phyloP scores from a whole-genome alignment of 2,113 vertebrate species.

The Varanus komodoensis region DNA sequence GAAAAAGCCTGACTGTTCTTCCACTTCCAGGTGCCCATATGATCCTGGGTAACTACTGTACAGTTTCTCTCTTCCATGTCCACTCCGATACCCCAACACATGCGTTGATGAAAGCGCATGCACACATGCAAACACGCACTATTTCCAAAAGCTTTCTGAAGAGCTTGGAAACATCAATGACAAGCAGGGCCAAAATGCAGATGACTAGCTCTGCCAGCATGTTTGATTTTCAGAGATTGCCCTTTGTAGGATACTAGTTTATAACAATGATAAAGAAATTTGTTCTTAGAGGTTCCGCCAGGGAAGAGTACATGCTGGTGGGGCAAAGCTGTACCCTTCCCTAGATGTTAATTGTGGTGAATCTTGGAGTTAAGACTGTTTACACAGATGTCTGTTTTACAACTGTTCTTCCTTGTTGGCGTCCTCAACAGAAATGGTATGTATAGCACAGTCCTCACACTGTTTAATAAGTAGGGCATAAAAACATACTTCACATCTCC shows the following conservation, averaged over 20 bases:
- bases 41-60: neutral
- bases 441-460: too few relatives aligned
- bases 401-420: neutral
- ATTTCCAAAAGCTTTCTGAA: constrained; percentile 1
- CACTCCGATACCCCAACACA: neutral
- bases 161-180: neutral
- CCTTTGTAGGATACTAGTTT: neutral
- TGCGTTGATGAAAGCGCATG: too few relatives aligned
- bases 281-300: constrained; percentile 10
- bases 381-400: neutral
- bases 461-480: neutral
- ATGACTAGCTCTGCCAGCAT: constrained; percentile 7
- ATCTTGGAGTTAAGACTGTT: neutral
- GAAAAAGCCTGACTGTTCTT: neutral
- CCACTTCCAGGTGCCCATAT: neutral
- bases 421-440: neutral
- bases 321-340: constrained; percentile 37
- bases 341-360: constrained; percentile 34
- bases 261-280: neutral
- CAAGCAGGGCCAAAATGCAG: constrained; percentile 1
- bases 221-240: neutral
- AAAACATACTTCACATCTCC: constrained; percentile 18
- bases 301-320: neutral
- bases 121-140: too few relatives aligned
- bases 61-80: constrained; percentile 27